These are phyloP conservation scores for Sebastes nivosus DNA, from an alignment of 2,797 vertebrate species.

Conservation along the genomic window DNA sequence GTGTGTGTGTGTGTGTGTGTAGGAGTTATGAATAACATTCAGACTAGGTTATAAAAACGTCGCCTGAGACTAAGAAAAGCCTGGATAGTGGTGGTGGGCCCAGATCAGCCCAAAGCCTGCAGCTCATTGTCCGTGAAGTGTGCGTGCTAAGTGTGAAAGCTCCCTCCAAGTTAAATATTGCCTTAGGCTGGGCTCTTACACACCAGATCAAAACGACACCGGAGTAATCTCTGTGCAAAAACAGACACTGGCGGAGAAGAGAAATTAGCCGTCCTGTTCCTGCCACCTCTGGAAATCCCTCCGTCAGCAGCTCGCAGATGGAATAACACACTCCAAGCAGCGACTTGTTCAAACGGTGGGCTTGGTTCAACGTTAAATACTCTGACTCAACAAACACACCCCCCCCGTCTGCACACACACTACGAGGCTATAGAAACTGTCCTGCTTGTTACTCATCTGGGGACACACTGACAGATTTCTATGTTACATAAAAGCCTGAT, in stretches of 20 bases:
- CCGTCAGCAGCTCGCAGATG: slow-evolving; percentile 32
- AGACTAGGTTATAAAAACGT: slow-evolving; percentile 4
- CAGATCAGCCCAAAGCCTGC: slow-evolving; percentile 9
- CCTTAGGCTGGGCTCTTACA: slow-evolving; percentile 22
- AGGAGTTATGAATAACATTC: not conserved
- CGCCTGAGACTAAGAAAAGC: not conserved
- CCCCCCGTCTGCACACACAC: not conserved
- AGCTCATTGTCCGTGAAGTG: not conserved
- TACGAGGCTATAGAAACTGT: not conserved
- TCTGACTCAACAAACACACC: slow-evolving; percentile 38
- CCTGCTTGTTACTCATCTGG: slow-evolving; percentile 18
- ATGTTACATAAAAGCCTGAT: slow-evolving; percentile 11
- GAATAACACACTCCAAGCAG: slow-evolving; percentile 49
- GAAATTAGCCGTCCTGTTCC: slow-evolving; percentile 33
- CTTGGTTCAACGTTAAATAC: slow-evolving; percentile 20
- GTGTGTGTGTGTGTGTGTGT: not conserved
- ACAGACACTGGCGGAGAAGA: slow-evolving; percentile 18
- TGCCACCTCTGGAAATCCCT: slow-evolving; percentile 38
- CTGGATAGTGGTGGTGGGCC: not conserved
- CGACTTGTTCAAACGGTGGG: slow-evolving; percentile 49
- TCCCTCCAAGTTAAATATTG: slow-evolving; percentile 51
- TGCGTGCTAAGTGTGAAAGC: slow-evolving; percentile 34
- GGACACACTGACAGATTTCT: slow-evolving; percentile 40
- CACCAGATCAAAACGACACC: not conserved
- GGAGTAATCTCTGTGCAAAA: slow-evolving; percentile 29